Evolutionary conservation across 2,113 vertebrate species (phyloP), one percentile per base, ranked within the genome.

Genomic region (Dendrocopos noguchii): DNA sequence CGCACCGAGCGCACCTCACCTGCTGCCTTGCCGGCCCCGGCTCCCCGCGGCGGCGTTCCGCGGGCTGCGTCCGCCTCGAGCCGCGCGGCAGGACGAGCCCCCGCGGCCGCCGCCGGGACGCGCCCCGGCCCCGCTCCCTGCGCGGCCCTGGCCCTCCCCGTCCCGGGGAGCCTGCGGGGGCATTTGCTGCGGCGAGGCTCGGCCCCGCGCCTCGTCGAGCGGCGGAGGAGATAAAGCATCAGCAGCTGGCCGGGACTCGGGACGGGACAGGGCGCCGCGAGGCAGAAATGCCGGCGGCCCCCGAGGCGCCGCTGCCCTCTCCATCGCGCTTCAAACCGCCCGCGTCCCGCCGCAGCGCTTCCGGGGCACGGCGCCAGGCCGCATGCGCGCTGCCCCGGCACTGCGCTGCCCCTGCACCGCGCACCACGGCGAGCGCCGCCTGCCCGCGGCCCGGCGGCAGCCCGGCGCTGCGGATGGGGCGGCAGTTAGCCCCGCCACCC

Each of bases 221-320:
- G 27, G 53, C 46, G 42, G 18, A 39, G 4, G 8, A 29, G 33
- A 33, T 24, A 29, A 5, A 24, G 5, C 13, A 19, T 12, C 33
- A 67, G 42, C 4, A 9, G 63, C 36, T 8, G 20, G 27, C 16
- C 9, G 16, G 28, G 22, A 6, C 24, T 18, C 16, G 39, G 25
- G 18, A 24, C 5, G 3, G 13, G 15, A 17, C 14, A 56, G 25
- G 53, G 31, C n/a, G 60, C 21, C 13, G n/a, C 8, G 29, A 4
- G 29, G 2, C 5, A 29, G 19, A 8, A 3, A 20, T 16, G 50
- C 16, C 2, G 11, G 16, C 4, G 13, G 13, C 8, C 13, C 20
- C 50, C 7, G 7, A 8, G 53, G 42, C 28, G 13, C 53, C 27
- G 11, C 28, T 4, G 29, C 33, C 15, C 8, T 28, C 50, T 78